phyloP scores from a whole-genome alignment of 2,888 invertebrate genomes.

The Dicranocentrus wangi region DNA sequence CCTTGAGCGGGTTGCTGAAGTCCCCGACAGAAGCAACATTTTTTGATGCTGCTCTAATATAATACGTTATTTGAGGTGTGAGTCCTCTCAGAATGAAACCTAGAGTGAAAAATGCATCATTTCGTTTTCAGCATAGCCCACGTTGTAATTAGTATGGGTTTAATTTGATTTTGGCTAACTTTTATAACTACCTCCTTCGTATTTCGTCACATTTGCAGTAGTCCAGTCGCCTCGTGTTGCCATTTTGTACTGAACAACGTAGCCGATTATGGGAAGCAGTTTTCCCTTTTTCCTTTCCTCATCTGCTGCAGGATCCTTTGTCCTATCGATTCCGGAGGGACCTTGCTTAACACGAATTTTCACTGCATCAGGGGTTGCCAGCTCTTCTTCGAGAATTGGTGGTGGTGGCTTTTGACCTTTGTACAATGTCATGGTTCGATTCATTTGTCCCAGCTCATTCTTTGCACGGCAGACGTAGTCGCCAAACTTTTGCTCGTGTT shows the following conservation, averaged over 20 bases:
- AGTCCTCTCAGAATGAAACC: slow-evolving; percentile 71
- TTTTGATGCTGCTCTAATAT: slow-evolving; percentile 72
- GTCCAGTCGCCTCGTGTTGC: slow-evolving; percentile 71
- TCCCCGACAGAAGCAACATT: slow-evolving; percentile 72
- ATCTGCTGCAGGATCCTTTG: slow-evolving; percentile 62
- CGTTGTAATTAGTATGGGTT: not conserved
- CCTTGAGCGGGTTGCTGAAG: slow-evolving; percentile 69
- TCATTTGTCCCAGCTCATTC: slow-evolving; percentile 69
- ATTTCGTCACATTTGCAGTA: slow-evolving; percentile 68
- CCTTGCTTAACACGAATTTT: slow-evolving; percentile 68
- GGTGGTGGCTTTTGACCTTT: slow-evolving; percentile 72
- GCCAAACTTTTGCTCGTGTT: slow-evolving; percentile 68
- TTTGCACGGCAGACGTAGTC: slow-evolving; percentile 68
- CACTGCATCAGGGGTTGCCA: slow-evolving; percentile 66
- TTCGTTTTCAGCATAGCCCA: not conserved
- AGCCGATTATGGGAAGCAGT: slow-evolving; percentile 70
- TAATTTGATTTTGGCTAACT: not conserved
- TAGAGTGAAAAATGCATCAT: slow-evolving; percentile 44
- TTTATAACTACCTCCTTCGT: slow-evolving; percentile 64
- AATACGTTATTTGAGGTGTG: slow-evolving; percentile 70
- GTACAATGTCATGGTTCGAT: slow-evolving; percentile 67
- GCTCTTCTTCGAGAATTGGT: slow-evolving; percentile 64
- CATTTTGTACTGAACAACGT: slow-evolving; percentile 73
- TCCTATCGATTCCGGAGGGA: slow-evolving; percentile 59
- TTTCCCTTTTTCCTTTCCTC: slow-evolving; percentile 70